Conservation (phyloP, 2,888 invertebrate species). For the Stenchaetothrips biformis region DNA sequence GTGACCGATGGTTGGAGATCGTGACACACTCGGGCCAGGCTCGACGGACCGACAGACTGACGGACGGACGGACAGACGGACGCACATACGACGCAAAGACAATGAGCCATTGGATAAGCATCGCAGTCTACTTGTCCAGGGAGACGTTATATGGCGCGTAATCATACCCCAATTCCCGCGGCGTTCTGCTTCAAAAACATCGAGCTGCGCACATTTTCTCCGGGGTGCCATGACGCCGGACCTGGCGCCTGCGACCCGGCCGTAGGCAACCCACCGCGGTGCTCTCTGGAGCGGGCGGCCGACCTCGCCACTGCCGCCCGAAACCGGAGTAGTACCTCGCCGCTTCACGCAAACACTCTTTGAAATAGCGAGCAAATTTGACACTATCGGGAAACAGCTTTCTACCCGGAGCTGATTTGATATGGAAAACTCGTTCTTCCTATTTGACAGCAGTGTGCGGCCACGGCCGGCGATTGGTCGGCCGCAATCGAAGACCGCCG, state of each 20-base stretch:
- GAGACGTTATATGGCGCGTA: background rate
- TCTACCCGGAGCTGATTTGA: no score
- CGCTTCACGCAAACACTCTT: no score
- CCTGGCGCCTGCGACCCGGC: background rate
- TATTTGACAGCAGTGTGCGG: no score
- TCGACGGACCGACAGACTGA: no score
- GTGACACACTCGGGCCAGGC: no score
- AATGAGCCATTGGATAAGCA: background rate
- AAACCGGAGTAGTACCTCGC: no score
- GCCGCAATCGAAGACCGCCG: background rate
- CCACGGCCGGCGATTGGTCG: background rate
- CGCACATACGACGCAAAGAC: no score
- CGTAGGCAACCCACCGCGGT: background rate
- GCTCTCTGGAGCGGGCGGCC: background rate
- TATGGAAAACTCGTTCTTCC: no score
- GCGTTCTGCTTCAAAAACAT: background rate
- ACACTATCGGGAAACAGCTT: no score
- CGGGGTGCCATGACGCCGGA: background rate
- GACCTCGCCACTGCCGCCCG: background rate
- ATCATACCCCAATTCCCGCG: slow-evolving; percentile 14
- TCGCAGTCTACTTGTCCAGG: background rate
- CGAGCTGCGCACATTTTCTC: background rate
- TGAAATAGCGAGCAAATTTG: no score
- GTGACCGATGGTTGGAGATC: no score
- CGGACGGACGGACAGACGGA: no score